Conservation (phyloP, 2,797 vertebrate genomes). For the Paramormyrops hopkinsi region DNA sequence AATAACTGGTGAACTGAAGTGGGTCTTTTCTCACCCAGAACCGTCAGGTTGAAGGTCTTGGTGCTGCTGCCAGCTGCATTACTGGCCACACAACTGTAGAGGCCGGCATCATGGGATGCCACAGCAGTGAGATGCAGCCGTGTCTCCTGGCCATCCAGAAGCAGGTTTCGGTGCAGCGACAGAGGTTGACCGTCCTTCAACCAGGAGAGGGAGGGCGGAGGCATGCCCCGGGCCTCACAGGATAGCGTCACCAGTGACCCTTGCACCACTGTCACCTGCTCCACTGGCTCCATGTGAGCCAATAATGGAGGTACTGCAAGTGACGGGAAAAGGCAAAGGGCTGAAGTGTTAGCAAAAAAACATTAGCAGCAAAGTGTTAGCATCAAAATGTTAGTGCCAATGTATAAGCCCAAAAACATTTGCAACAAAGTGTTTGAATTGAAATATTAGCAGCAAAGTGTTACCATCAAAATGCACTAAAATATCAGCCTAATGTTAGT, state of each 20-base stretch:
- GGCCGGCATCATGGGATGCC: slow-evolving; percentile 53
- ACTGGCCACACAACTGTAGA: slow-evolving; percentile 76
- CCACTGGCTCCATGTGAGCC: slow-evolving; percentile 62
- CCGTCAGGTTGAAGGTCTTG: slow-evolving; percentile 77
- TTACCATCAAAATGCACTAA: not conserved
- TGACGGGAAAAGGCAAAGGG: not conserved
- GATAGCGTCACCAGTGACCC: slow-evolving; percentile 75
- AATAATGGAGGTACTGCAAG: slow-evolving; percentile 69
- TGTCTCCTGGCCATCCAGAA: slow-evolving; percentile 60
- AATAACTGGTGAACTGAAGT: not conserved
- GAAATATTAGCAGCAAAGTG: not conserved
- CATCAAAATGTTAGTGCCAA: not conserved
- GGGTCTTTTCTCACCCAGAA: slow-evolving; percentile 64
- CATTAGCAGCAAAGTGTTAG: not conserved
- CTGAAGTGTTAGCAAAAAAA: not conserved
- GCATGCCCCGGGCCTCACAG: slow-evolving; percentile 76
- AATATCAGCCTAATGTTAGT: not conserved
- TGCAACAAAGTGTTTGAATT: not conserved
- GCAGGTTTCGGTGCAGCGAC: slow-evolving; percentile 55
- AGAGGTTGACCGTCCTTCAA: slow-evolving; percentile 74
- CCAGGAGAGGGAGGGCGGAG: slow-evolving; percentile 73
- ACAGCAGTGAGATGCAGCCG: slow-evolving; percentile 64
- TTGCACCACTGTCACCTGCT: slow-evolving; percentile 64
- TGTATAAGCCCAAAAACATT: not conserved
- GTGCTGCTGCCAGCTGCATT: slow-evolving; percentile 79